Evolutionary conservation across 2,113 vertebrate species (phyloP).

Genomic region (Ochotona curzoniae): DNA sequence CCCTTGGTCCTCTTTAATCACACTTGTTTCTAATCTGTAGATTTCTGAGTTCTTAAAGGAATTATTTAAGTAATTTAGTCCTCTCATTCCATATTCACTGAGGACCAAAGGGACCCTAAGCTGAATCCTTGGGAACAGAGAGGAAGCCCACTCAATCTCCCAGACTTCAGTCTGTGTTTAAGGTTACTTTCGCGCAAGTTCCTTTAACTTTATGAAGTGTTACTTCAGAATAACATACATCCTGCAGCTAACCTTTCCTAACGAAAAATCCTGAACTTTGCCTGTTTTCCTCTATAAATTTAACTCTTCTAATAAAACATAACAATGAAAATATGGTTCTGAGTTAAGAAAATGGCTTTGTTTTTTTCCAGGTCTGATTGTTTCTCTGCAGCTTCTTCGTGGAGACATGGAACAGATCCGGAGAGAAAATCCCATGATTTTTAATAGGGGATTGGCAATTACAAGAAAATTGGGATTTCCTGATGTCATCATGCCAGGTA

Average conservation of each 20-base stretch:
- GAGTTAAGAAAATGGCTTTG: slow-evolving; percentile 66
- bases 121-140: neutral
- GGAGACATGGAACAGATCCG: slow-evolving; percentile 97
- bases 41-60: neutral
- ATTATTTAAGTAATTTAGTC: neutral
- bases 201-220: slow-evolving; percentile 35
- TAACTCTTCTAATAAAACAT: neutral
- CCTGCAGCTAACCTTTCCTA: slow-evolving; percentile 33
- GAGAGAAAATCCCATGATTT: slow-evolving; percentile 95
- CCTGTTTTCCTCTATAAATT: neutral
- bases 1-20: neutral
- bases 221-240: slow-evolving; percentile 61
- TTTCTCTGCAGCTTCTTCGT: slow-evolving; percentile 96
- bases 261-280: slow-evolving; percentile 59
- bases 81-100: neutral
- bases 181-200: slow-evolving; percentile 27
- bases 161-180: slow-evolving; percentile 1
- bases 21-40: neutral
- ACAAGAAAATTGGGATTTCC: slow-evolving; percentile 97
- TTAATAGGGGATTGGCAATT: slow-evolving; percentile 93
- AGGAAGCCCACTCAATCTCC: neutral
- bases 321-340: slow-evolving; percentile 21
- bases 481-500: slow-evolving; percentile 98
- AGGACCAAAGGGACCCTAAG: neutral
- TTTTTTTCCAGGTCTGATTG: slow-evolving; percentile 92